Evolutionary conservation across 2,797 vertebrate genomes (phyloP).

Genomic region (Paramormyrops hopkinsi): DNA sequence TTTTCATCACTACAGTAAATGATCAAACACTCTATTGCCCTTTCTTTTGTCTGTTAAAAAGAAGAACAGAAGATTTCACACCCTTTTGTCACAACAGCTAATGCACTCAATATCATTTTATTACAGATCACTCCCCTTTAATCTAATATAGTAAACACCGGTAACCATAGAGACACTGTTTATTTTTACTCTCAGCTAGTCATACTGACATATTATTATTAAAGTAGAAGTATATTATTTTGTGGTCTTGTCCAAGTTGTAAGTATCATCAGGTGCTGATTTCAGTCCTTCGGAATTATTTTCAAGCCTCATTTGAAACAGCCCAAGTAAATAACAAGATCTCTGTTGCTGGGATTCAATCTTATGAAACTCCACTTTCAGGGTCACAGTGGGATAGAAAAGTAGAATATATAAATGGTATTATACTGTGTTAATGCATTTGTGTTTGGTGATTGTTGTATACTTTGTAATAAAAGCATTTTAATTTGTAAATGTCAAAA

Average conservation of each 20-base stretch:
- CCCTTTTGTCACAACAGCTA: background rate
- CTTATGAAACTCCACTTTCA: background rate
- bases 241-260: slow-evolving; percentile 17
- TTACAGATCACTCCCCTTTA: background rate
- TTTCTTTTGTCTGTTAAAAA: background rate
- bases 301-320: slow-evolving; percentile 9
- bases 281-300: slow-evolving; percentile 11
- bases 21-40: background rate
- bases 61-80: background rate
- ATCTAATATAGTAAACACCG: background rate
- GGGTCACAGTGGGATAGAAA: background rate
- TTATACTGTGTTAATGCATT: background rate
- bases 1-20: background rate
- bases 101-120: background rate
- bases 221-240: slow-evolving; percentile 18
- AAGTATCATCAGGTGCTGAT: slow-evolving; percentile 15
- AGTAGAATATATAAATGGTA: background rate
- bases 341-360: background rate
- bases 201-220: background rate
- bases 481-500: background rate
- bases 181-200: background rate
- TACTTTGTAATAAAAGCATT: slow-evolving; percentile 1
- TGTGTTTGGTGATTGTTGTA: background rate
- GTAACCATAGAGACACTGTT: background rate
- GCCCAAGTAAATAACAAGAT: slow-evolving; percentile 9